Base-by-base conservation (phyloP, 2,113 vertebrate species). In the Panthera tigris region DNA sequence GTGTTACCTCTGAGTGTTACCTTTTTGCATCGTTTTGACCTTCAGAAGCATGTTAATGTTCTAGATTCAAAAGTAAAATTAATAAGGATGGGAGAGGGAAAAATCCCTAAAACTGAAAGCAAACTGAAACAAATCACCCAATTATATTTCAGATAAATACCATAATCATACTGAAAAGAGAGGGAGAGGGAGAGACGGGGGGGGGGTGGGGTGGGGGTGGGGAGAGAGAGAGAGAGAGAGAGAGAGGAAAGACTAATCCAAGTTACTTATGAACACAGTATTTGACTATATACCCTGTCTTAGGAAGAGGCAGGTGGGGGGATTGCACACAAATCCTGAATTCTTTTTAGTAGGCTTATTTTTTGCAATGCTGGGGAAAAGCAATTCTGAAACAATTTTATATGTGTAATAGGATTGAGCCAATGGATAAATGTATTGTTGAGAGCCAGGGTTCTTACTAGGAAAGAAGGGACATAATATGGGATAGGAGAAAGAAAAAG, bases 51-150 rank as follows among this genome's bases (percentile, higher is more conserved):
- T 68, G n/a, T 73, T 84, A 69, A 91, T 89, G 8, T 89, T 76
- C 33, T 55, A 52, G 25, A 63, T 48, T 93, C 23, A 95, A 80
- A 94, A 79, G 57, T 82, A 90, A 94, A 93, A 63, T 39, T 39
- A 86, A 61, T 74, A 83, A 83, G 63, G 19, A 68, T 80, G 16
- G 14, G 31, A 66, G 95, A 1, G 57, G 79, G 19, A 84, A 85
- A 92, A 39, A 41, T 55, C 50, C 29, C 33, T 78, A 79, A 95
- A 92, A 74, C 39, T 69, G 63, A 92, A 90, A 86, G 25, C 21
- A 82, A 92, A 29, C 5, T n/a, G n/a, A 97, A 69, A 74, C 7
- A 66, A 89, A 55, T 63, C 87, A 81, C 7, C 19, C 31, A 80
- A 45, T 48, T 86, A n/a, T 36, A 81, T 80, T 97, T 89, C 36